These are phyloP conservation scores for Pelmatolapia mariae DNA, from an alignment of 2,113 vertebrate genomes.

Conservation along the genomic window DNA sequence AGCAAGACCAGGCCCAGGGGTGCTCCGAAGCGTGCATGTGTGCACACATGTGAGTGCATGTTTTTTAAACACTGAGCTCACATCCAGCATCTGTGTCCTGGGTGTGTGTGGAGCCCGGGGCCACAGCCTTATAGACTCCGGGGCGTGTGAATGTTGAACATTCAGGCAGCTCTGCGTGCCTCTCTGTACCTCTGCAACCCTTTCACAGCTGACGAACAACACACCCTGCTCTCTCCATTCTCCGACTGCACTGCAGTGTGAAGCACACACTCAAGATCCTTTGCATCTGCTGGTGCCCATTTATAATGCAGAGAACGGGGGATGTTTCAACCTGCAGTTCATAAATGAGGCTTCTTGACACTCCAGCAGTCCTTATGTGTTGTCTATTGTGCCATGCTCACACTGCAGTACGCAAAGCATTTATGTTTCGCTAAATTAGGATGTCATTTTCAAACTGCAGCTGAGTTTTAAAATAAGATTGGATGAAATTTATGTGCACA, in stretches of 20 bases:
- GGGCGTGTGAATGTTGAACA: slow-evolving; percentile 63
- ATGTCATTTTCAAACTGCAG: background rate
- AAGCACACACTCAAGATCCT: slow-evolving; percentile 9
- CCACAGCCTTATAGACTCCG: slow-evolving; percentile 32
- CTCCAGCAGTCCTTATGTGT: background rate
- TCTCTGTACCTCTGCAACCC: slow-evolving; percentile 37
- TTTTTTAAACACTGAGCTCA: slow-evolving; percentile 8
- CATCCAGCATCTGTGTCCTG: slow-evolving; percentile 44
- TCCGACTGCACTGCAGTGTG: slow-evolving; percentile 41
- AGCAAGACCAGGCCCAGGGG: background rate
- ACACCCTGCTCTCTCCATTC: slow-evolving; percentile 42
- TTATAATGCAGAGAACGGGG: slow-evolving; percentile 10
- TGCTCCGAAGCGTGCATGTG: background rate
- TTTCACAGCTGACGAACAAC: slow-evolving; percentile 47
- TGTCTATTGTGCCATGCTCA: background rate
- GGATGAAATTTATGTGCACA: background rate
- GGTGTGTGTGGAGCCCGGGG: slow-evolving; percentile 51
- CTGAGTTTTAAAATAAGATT: background rate
- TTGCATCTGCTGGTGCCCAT: background rate
- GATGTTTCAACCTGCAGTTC: background rate
- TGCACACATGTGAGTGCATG: background rate
- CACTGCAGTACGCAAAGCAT: background rate
- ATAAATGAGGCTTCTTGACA: background rate
- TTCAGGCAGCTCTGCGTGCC: slow-evolving; percentile 35
- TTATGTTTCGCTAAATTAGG: background rate